Evolutionary conservation across 2,113 vertebrate species (phyloP), one percentile per base, ranked within the genome.

Genomic region (Cyphomyrus discorhynchus): DNA sequence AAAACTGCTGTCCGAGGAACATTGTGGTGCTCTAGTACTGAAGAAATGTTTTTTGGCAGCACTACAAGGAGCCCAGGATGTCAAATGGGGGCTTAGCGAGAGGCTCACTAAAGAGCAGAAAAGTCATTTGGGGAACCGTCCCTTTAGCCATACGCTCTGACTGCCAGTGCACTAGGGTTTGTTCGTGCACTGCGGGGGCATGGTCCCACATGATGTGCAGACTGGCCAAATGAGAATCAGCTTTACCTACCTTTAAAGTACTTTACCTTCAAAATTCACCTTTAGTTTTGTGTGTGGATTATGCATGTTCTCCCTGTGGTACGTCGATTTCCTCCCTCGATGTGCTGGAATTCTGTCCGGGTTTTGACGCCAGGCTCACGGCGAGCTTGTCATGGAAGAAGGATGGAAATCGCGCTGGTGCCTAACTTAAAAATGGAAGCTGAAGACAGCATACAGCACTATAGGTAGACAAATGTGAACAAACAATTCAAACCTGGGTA

Each of bases 101-200:
- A 91, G 93, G 91, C 66, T 49, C 35, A 50, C 50, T 83, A 91
- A 90, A 92, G 91, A 58, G 13, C 50, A 83, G 80, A 83, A 46
- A 62, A 24, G 80, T 83, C 39, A 45, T 83, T 83, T 46, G 42
- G 39, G 80, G 80, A 27, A 19, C 17, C 7, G 17, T 83, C 39
- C 80, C 35, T 8, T 42, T 17, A 19, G 8, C 39, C 39, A 15
- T 24, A 42, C 13, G 6, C 80, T 83, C 15, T 3, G 19, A 39
- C 77, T 42, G 77, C 35, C 31, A 5, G 42, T 7, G 39, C 0
- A 15, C 3, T 7, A n/a, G 11, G 24, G 82, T 2, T 45, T 24
- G 35, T 47, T 19, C 45, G 5, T 45, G 42, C 3, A 46, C 0
- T 45, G 80, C 10, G 3, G n/a, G 10, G 10, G 9, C 62, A 70